A percentile compares a stretch with the other conserved stretches of the same genome.
Conservation (phyloP, 2,888 invertebrate species). For the Lasioglossum malachurum region DNA sequence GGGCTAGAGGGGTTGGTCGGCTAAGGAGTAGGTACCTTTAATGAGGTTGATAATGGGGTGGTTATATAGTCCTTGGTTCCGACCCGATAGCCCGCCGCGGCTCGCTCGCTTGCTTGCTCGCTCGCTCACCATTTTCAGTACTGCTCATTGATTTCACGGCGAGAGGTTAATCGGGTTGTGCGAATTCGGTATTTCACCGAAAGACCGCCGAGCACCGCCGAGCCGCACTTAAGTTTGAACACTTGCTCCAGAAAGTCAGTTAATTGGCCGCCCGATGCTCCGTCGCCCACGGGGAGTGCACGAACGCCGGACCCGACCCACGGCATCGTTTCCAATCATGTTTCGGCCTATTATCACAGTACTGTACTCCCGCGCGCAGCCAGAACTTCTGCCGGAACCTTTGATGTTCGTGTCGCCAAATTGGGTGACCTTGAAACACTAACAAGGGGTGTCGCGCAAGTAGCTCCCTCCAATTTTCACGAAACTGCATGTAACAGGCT, state of each 20-base stretch:
- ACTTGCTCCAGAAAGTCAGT: slow-evolving; percentile 69
- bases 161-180: slow-evolving; percentile 69
- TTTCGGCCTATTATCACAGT: slow-evolving; percentile 12
- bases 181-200: slow-evolving; percentile 66
- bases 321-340: slow-evolving; percentile 2
- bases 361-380: neutral
- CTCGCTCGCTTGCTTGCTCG: slow-evolving; percentile 14
- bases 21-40: slow-evolving; percentile 71
- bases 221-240: slow-evolving; percentile 70
- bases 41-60: slow-evolving; percentile 79
- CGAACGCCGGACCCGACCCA: neutral
- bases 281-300: neutral
- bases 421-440: slow-evolving; percentile 7
- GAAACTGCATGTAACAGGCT: slow-evolving; percentile 7
- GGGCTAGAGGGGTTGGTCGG: slow-evolving; percentile 39
- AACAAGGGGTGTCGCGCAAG: neutral
- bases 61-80: slow-evolving; percentile 67
- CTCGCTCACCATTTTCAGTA: slow-evolving; percentile 55
- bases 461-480: neutral
- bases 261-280: slow-evolving; percentile 67
- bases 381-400: slow-evolving; percentile 6
- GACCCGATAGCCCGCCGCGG: slow-evolving; percentile 54
- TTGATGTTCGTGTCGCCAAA: neutral
- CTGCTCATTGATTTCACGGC: slow-evolving; percentile 74
- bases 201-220: neutral